Percentiles rank a stretch among this genome's conserved stretches.
These are phyloP conservation scores for Diabrotica virgifera DNA, from an alignment of 1,140 invertebrate species.

Conservation along the genomic window DNA sequence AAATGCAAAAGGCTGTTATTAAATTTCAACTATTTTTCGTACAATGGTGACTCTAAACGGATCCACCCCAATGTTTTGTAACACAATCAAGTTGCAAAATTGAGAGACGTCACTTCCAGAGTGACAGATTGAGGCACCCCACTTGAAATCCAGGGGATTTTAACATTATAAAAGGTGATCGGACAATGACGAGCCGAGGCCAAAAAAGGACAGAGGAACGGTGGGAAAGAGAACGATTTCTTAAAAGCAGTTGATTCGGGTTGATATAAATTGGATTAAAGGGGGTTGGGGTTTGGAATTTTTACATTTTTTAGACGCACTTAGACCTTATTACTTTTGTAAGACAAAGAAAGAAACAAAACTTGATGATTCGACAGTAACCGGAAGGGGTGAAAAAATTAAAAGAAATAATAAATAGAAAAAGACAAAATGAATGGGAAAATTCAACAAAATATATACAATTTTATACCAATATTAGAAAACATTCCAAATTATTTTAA, in stretches of 20 bases:
- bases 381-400: too few relatives aligned
- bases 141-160: slow-evolving; percentile 14
- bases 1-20: slow-evolving; percentile 19
- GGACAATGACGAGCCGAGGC: slow-evolving; percentile 6
- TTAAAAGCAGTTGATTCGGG: slow-evolving; percentile 12
- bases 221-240: neutral
- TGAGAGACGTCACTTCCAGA: slow-evolving; percentile 27
- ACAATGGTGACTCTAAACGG: slow-evolving; percentile 24
- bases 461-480: too few relatives aligned
- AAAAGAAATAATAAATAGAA: too few relatives aligned
- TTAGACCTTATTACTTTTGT: neutral
- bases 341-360: neutral
- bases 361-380: too few relatives aligned
- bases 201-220: neutral
- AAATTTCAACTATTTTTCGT: slow-evolving; percentile 24
- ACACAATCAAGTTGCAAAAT: slow-evolving; percentile 30
- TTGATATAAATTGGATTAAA: slow-evolving; percentile 13
- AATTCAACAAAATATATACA: too few relatives aligned
- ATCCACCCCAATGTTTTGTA: slow-evolving; percentile 28
- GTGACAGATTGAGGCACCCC: slow-evolving; percentile 27
- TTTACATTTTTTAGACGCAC: slow-evolving; percentile 1
- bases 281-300: slow-evolving; percentile 6
- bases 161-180: slow-evolving; percentile 15
- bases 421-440: too few relatives aligned
- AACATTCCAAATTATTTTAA: too few relatives aligned